Percentiles rank a stretch among this genome's conserved stretches.
Conservation (phyloP, 2,888 invertebrate genomes). For the Andrena praecox region DNA sequence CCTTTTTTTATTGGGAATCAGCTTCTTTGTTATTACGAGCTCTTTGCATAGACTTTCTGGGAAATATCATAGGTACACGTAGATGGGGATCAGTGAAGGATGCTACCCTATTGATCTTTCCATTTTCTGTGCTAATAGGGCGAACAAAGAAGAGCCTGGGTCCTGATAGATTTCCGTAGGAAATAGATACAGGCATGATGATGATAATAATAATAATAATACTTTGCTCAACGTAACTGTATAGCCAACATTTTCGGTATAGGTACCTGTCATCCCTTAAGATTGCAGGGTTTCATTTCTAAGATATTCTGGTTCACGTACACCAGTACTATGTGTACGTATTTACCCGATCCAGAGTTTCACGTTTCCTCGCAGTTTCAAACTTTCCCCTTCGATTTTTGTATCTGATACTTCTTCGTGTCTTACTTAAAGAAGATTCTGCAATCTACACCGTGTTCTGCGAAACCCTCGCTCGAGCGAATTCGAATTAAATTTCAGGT, state of each 20-base stretch:
- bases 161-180: too few species aligned
- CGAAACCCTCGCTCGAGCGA: not conserved
- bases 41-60: not conserved
- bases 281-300: not conserved
- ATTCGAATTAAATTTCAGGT: conserved; percentile 45
- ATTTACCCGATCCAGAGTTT: conserved; percentile 6
- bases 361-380: conserved; percentile 9
- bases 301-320: not conserved
- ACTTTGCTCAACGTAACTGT: too few species aligned
- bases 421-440: conserved; percentile 3
- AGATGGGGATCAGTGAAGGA: too few species aligned
- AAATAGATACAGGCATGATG: too few species aligned
- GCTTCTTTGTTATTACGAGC: not conserved
- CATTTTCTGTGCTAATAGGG: too few species aligned
- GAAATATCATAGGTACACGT: not conserved
- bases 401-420: not conserved
- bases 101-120: too few species aligned
- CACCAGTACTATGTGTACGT: not conserved
- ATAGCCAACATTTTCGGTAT: too few species aligned
- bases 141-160: too few species aligned
- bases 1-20: not conserved
- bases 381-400: conserved; percentile 29
- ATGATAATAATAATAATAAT: too few species aligned
- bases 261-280: too few species aligned
- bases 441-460: conserved; percentile 10